Evolutionary conservation across 2,797 vertebrate species (phyloP), one percentile per base, ranked within the genome.

Genomic region (Tenualosa ilisha): DNA sequence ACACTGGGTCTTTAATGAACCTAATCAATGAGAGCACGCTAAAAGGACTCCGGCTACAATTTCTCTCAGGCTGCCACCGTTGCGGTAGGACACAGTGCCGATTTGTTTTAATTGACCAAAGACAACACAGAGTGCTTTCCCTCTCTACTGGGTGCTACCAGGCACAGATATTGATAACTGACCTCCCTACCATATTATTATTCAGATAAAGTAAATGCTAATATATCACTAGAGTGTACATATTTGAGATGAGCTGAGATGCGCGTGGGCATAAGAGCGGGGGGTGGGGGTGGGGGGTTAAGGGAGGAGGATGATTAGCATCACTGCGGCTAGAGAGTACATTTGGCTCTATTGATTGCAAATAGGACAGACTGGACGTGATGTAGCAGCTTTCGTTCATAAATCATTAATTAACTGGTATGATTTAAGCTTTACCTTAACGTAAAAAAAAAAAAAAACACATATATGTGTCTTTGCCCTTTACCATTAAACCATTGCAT

Each of bases 51-150:
- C 15, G 72, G 5, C 72, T 46, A 46, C 72, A 79, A 79, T 79
- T 79, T 79, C 72, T 79, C 72, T 40, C 37, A 43, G 37, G 20
- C 17, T 15, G 17, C 1, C 72, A 22, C 72, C 5, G 72, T 79
- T 79, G 17, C 40, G 37, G 37, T 37, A 79, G 72, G 17, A 79
- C 37, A 79, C 13, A 1, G 17, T 2, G 15, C 15, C 43, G 40
- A 79, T 79, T 79, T 15, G 17, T 79, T 79, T 79, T 79, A 79
- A 79, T 79, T 79, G 72, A 79, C 0, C 72, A 22, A 79, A 79
- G 37, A 79, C 72, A 79, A 79, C 26, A 43, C 72, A 79, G 20
- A 79, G 40, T 24, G 40, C 7, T 79, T 22, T 46, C 72, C 17
- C 40, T 46, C 72, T 79, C 72, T 9, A 40, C 72, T 43, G 72